Evolutionary conservation across 2,797 vertebrate genomes (phyloP), one percentile per base, ranked within the genome.

Genomic region (Poeciliopsis gracilis): DNA sequence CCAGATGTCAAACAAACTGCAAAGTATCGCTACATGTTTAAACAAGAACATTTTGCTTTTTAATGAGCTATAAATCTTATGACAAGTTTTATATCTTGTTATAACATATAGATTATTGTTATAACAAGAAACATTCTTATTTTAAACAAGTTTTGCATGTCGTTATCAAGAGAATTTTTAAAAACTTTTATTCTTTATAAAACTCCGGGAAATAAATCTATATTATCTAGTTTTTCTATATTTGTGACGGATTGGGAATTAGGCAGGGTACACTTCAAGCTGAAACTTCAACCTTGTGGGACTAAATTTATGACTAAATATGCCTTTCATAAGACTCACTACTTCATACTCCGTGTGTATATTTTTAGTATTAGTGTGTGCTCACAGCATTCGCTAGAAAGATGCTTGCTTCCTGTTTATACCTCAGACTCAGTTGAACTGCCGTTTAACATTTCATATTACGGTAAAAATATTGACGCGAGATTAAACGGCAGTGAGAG

Each of bases 391-490:
- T 67, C 36, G 23, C 11, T 9, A 4, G 11, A 67, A 10, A 67
- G 33, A 41, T n/a, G 23, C 3, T 13, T 15, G 1, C 46, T 61
- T 16, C 1, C 5, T 15, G 13, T 15, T 43, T 66, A 72, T 43
- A 2, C 49, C 66, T 73, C 51, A 18, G 13, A 46, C 12, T 18
- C 1, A 67, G 38, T 77, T 10, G 3, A 20, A 23, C 3, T 79
- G 78, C 84, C 5, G 2, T n/a, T 72, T 55, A 91, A 72, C 47
- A 47, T 2, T 0, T 0, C 3, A 1, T 5, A 84, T 20, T 95
- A 95, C 93, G 94, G 95, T 95, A 93, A 87, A 87, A 90, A 84
- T 66, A 91, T 94, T 92, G 92, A 77, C 72, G 90, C 76, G 4
- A 1, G 78, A 20, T 67, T 12, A 13, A 11, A 38, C 45, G 46